Evolutionary conservation across 2,797 vertebrate species (phyloP).

Genomic region (Mionectes olivaceus): DNA sequence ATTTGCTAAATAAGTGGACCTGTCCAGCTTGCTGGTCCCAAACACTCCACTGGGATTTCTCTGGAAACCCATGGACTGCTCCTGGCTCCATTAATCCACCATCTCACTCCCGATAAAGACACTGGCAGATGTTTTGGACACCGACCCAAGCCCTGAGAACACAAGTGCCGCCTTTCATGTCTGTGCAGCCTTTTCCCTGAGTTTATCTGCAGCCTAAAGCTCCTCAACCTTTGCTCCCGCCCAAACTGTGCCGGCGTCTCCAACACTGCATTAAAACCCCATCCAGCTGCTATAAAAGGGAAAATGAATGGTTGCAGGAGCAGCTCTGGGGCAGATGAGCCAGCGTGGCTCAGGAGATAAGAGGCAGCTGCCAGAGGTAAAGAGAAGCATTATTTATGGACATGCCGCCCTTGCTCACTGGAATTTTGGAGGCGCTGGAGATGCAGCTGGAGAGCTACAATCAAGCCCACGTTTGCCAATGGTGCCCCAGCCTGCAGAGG

Average conservation of each 20-base stretch:
- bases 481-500: neutral
- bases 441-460: neutral
- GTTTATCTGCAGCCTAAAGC: neutral
- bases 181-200: neutral
- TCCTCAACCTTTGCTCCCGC: accelerated
- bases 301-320: conserved; percentile 15
- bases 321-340: neutral
- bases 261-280: conserved; percentile 52
- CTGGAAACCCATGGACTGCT: conserved; percentile 1
- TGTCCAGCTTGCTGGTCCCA: neutral
- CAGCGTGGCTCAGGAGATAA: conserved; percentile 50
- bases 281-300: conserved; percentile 33
- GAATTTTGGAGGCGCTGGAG: neutral
- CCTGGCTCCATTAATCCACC: neutral
- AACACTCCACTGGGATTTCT: neutral
- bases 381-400: neutral
- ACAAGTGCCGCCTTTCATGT: neutral
- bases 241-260: neutral
- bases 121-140: neutral
- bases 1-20: neutral
- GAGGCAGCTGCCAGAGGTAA: conserved; percentile 36
- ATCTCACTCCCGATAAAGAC: neutral
- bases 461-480: accelerated
- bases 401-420: neutral
- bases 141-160: neutral